A percentile compares a stretch with the other conserved stretches of the same genome.
phyloP scores from a whole-genome alignment of 2,113 vertebrate genomes.

The Pteropus alecto region DNA sequence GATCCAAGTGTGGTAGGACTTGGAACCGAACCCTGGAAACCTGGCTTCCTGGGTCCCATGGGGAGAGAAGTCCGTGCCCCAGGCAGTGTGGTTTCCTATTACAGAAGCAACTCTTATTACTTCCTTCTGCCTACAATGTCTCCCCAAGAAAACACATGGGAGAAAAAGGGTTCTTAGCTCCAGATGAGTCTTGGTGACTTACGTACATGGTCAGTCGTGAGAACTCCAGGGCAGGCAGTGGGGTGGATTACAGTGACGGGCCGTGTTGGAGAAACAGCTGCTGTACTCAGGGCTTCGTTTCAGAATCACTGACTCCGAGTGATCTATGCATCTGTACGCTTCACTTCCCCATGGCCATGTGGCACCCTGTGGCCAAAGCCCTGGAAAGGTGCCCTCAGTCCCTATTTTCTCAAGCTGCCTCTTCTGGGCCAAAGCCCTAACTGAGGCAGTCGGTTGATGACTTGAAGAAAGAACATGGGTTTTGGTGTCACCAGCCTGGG shows the following conservation, averaged over 20 bases:
- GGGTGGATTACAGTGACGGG: background rate
- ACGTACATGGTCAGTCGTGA: background rate
- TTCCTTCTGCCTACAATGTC: slow-evolving; percentile 33
- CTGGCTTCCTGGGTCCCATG: background rate
- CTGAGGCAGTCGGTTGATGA: background rate
- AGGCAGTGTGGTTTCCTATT: slow-evolving; percentile 4
- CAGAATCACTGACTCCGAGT: background rate
- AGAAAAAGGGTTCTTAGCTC: background rate
- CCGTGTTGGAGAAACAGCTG: background rate
- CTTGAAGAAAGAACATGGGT: background rate
- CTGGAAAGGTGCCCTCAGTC: background rate
- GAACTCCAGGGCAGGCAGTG: background rate
- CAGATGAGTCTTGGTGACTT: background rate
- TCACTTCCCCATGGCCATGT: rapidly evolving
- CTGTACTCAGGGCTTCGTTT: background rate
- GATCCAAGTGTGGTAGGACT: background rate
- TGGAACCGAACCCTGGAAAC: background rate
- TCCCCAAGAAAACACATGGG: slow-evolving; percentile 21
- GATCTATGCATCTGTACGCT: rapidly evolving
- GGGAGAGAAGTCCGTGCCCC: background rate
- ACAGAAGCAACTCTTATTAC: slow-evolving; percentile 60
- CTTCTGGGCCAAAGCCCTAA: background rate
- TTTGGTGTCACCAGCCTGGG: background rate
- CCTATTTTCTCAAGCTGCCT: background rate
- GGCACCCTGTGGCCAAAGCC: background rate